Percentiles rank a stretch among this genome's conserved stretches.
These are phyloP conservation scores for Argya squamiceps DNA, from an alignment of 2,797 vertebrate species.

Conservation along the genomic window DNA sequence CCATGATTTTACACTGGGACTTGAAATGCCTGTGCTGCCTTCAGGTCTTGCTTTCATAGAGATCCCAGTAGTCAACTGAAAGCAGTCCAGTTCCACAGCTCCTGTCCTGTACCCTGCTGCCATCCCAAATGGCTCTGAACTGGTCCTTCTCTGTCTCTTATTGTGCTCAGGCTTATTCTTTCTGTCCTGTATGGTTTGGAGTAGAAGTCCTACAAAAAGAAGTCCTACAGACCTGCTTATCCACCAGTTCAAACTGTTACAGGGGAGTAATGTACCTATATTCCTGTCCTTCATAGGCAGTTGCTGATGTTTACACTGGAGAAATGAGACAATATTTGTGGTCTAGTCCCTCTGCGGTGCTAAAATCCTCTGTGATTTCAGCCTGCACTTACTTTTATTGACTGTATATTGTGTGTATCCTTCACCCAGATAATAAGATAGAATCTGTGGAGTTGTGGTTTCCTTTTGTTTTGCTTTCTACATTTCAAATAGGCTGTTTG, in stretches of 20 bases:
- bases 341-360: background rate
- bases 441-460: background rate
- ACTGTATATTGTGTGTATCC: background rate
- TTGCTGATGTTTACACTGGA: background rate
- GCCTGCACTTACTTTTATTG: background rate
- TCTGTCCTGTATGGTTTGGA: background rate
- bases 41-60: accelerated
- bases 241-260: background rate
- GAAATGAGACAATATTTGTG: background rate
- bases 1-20: background rate
- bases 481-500: background rate
- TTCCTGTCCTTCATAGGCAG: background rate
- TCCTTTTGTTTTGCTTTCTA: background rate
- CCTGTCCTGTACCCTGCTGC: background rate
- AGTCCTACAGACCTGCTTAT: background rate
- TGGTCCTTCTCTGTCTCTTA: background rate
- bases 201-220: background rate
- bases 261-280: background rate
- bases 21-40: background rate
- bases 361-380: background rate
- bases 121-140: background rate
- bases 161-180: background rate
- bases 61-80: background rate
- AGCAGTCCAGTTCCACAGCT: background rate
- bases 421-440: background rate